Evolutionary conservation across 2,888 invertebrate genomes (phyloP).

Genomic region (Serripes groenlandicus): DNA sequence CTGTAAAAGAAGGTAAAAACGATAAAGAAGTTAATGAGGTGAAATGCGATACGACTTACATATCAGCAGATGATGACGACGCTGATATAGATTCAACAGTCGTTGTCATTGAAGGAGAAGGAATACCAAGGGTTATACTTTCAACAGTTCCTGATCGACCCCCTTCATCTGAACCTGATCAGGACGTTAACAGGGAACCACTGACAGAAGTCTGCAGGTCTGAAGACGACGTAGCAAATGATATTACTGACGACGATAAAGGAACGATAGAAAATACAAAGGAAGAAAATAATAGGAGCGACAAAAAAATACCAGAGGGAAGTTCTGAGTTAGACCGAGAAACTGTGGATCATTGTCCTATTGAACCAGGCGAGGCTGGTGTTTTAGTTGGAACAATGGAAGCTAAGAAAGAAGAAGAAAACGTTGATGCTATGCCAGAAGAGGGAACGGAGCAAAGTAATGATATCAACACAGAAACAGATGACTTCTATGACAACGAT

Average conservation of each 20-base stretch:
- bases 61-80: not conserved
- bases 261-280: not conserved
- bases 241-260: not conserved
- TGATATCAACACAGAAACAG: not conserved
- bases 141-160: slow-evolving; percentile 39
- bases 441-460: not conserved
- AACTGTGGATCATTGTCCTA: too few species aligned
- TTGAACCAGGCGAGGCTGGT: not conserved
- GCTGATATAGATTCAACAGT: slow-evolving; percentile 22
- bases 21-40: not conserved
- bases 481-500: not conserved
- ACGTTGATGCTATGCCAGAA: not conserved
- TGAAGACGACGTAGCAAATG: slow-evolving; percentile 4
- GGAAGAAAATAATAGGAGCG: not conserved
- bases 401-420: not conserved
- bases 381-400: not conserved
- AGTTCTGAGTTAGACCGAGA: too few species aligned
- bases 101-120: slow-evolving; percentile 44
- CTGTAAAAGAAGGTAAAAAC: not conserved
- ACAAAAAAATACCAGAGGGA: too few species aligned
- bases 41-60: not conserved
- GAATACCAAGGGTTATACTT: slow-evolving; percentile 27
- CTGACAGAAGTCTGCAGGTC: not conserved
- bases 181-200: not conserved
- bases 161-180: slow-evolving; percentile 10